A percentile compares a stretch with the other conserved stretches of the same genome.
Evolutionary conservation across 2,888 invertebrate species (phyloP).

Genomic region (Leptopterna dolabrata): DNA sequence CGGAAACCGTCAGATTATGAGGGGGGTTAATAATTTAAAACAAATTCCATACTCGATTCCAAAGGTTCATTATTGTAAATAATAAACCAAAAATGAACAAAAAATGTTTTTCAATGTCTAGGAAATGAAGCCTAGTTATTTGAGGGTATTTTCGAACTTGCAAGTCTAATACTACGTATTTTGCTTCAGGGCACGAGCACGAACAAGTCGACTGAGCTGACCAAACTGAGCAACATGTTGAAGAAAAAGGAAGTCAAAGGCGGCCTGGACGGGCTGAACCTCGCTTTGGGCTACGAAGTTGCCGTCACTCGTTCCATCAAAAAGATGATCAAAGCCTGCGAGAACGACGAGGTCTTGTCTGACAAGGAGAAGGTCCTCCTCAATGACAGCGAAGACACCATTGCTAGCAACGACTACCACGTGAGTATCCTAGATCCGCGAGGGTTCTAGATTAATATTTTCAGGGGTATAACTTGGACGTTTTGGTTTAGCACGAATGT

Average conservation of each 20-base stretch:
- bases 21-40: too few relatives aligned
- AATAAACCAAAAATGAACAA: too few relatives aligned
- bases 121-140: too few relatives aligned
- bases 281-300: conserved; percentile 82
- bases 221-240: background rate
- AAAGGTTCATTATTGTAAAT: too few relatives aligned
- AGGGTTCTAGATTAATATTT: too few relatives aligned
- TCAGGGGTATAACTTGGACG: too few relatives aligned
- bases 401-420: conserved; percentile 56
- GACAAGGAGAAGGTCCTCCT: conserved; percentile 12
- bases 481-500: too few relatives aligned
- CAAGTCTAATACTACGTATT: background rate
- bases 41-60: too few relatives aligned
- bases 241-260: conserved; percentile 17
- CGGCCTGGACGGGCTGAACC: conserved; percentile 75
- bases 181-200: background rate
- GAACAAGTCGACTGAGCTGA: conserved; percentile 22
- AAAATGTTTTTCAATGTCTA: too few relatives aligned
- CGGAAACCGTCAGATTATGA: too few relatives aligned
- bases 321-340: conserved; percentile 78
- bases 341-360: conserved; percentile 66
- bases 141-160: too few relatives aligned
- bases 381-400: background rate
- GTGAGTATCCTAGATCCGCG: conserved; percentile 33
- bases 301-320: conserved; percentile 82